phyloP scores from a whole-genome alignment of 2,113 vertebrate genomes.

The Chaenogobius annularis region DNA sequence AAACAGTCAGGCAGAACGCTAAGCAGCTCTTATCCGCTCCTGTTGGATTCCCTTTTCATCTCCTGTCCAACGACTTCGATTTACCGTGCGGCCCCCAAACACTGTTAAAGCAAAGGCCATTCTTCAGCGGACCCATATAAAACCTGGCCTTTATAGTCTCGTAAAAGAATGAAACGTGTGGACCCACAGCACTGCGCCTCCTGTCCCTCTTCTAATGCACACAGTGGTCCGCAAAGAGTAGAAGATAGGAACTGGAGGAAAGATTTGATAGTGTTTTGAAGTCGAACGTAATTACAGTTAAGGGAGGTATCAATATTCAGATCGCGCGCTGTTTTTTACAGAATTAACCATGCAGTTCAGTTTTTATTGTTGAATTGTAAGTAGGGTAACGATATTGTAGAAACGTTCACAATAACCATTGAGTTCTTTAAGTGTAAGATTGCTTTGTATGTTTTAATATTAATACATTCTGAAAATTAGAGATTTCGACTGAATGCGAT shows the following conservation, averaged over 20 bases:
- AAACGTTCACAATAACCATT: background rate
- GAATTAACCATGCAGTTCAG: background rate
- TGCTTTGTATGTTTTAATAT: too few relatives aligned
- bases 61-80: constrained; percentile 67
- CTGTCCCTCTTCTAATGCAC: constrained; percentile 48
- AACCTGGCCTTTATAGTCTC: constrained; percentile 74
- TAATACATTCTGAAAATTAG: too few relatives aligned
- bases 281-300: constrained; percentile 4
- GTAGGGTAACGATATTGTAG: too few relatives aligned
- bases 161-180: constrained; percentile 75
- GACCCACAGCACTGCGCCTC: constrained; percentile 67
- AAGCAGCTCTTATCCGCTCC: constrained; percentile 11
- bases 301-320: background rate
- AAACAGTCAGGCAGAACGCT: constrained; percentile 12
- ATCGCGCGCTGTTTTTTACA: background rate
- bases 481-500: too few relatives aligned
- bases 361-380: background rate
- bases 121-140: constrained; percentile 78
- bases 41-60: constrained; percentile 57
- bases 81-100: constrained; percentile 74
- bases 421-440: background rate
- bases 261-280: constrained; percentile 53
- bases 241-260: constrained; percentile 25
- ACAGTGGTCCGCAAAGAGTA: constrained; percentile 42
- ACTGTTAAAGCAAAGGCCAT: constrained; percentile 78